A percentile compares a stretch with the other conserved stretches of the same genome.
These are phyloP conservation scores for Carassius auratus DNA, from an alignment of 2,113 vertebrate genomes.

Conservation along the genomic window DNA sequence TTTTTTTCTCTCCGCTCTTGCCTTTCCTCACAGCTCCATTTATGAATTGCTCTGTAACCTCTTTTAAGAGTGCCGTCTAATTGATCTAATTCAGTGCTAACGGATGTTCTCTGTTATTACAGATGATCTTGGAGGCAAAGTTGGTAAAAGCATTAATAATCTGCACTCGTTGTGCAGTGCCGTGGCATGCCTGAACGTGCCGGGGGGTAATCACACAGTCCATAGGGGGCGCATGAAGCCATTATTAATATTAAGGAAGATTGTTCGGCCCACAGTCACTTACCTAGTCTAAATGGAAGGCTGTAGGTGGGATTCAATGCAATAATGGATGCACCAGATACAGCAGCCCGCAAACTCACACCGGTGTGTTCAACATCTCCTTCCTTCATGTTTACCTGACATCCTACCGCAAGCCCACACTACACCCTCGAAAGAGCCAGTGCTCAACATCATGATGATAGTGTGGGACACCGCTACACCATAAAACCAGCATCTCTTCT, in stretches of 20 bases:
- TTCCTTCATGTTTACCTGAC: constrained; percentile 28
- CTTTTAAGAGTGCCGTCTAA: constrained; percentile 62
- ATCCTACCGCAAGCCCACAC: constrained; percentile 16
- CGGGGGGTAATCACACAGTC: constrained; percentile 49
- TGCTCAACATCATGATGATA: constrained; percentile 18
- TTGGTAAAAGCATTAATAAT: constrained; percentile 63
- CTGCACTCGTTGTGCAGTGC: constrained; percentile 32
- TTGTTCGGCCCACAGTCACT: constrained; percentile 54
- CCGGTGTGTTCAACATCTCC: neutral
- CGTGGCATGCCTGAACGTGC: constrained; percentile 45
- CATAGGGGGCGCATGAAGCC: constrained; percentile 61
- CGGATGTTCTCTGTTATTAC: constrained; percentile 62
- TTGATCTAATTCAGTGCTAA: constrained; percentile 63
- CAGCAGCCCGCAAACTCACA: constrained; percentile 22
- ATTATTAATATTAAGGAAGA: constrained; percentile 59
- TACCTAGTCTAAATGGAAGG: constrained; percentile 50
- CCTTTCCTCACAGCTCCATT: constrained; percentile 54
- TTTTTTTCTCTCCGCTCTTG: constrained; percentile 9
- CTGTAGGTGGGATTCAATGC: constrained; percentile 43
- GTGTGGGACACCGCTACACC: neutral
- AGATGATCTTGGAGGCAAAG: constrained; percentile 61
- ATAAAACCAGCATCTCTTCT: constrained; percentile 40
- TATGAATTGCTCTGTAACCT: constrained; percentile 61
- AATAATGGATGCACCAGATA: constrained; percentile 42
- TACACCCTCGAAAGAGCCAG: neutral